Evolutionary conservation across 2,797 vertebrate genomes (phyloP).

Genomic region (Sebastes goodei): DNA sequence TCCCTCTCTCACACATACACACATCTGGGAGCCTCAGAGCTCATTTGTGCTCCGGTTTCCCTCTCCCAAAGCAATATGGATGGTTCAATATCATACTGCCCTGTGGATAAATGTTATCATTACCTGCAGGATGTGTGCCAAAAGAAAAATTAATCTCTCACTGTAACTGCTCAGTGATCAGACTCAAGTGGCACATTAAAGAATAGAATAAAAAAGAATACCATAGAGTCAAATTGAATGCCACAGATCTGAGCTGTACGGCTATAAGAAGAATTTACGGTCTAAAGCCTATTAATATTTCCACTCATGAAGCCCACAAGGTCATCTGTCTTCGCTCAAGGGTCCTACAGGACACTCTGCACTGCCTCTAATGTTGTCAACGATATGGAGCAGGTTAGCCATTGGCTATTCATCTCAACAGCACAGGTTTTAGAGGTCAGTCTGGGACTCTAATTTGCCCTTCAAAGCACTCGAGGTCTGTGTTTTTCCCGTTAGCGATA

Average conservation of each 20-base stretch:
- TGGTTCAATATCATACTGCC: constrained; percentile 13
- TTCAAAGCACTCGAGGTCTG: neutral
- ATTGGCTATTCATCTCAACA: constrained; percentile 9
- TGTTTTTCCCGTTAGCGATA: neutral
- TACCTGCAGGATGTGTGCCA: constrained; percentile 7
- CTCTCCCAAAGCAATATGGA: constrained; percentile 7
- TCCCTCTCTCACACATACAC: neutral
- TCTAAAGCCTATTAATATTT: constrained; percentile 1
- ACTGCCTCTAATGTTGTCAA: constrained; percentile 18
- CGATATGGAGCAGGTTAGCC: neutral
- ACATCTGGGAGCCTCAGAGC: constrained; percentile 25
- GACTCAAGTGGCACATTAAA: neutral
- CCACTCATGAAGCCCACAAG: constrained; percentile 4
- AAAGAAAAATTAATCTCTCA: neutral
- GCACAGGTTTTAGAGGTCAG: constrained; percentile 25
- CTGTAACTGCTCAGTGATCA: neutral
- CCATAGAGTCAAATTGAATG: neutral
- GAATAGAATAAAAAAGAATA: neutral
- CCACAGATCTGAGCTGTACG: neutral
- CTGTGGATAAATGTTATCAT: constrained; percentile 30
- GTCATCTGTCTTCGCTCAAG: neutral
- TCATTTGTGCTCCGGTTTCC: constrained; percentile 5
- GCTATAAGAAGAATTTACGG: neutral
- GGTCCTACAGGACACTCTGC: neutral
- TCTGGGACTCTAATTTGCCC: neutral